Evolutionary conservation across 2,888 invertebrate genomes (phyloP).

Genomic region (Omphaloscelis lunosa): DNA sequence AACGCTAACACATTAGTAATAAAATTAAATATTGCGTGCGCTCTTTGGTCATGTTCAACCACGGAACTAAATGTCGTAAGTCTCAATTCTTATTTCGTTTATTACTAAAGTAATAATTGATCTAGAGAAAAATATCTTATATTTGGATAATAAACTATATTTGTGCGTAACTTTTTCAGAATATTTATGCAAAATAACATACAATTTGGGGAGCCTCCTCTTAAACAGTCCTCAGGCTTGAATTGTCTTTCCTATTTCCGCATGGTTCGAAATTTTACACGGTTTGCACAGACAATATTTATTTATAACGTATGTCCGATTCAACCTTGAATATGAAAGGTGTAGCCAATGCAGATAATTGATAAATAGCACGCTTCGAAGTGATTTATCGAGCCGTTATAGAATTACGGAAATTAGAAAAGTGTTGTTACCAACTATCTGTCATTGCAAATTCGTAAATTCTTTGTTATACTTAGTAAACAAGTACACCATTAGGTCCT

Average conservation of each 20-base stretch:
- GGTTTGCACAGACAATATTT: slow-evolving; percentile 23
- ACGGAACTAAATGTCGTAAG: no score
- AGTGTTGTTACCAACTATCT: background rate
- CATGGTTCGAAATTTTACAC: slow-evolving; percentile 56
- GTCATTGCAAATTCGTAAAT: slow-evolving; percentile 9
- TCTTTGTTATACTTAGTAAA: background rate
- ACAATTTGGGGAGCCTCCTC: no score
- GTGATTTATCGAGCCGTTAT: slow-evolving; percentile 29
- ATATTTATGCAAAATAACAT: no score
- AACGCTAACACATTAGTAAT: no score
- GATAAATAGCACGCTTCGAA: slow-evolving; percentile 48
- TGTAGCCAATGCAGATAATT: slow-evolving; percentile 52
- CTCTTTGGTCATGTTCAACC: no score
- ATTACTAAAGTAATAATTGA: no score
- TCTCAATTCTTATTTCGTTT: no score
- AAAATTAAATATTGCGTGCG: no score
- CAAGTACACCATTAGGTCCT: background rate
- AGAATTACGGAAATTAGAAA: slow-evolving; percentile 28
- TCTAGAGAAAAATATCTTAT: no score
- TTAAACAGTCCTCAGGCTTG: background rate
- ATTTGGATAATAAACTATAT: no score
- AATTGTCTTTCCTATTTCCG: slow-evolving; percentile 63
- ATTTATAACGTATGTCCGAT: slow-evolving; percentile 32
- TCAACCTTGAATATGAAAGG: slow-evolving; percentile 69
- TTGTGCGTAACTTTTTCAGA: no score